A percentile compares a stretch with the other conserved stretches of the same genome.
Evolutionary conservation across 1,140 invertebrate genomes (phyloP).

Genomic region (Chironomus striatipennis): DNA sequence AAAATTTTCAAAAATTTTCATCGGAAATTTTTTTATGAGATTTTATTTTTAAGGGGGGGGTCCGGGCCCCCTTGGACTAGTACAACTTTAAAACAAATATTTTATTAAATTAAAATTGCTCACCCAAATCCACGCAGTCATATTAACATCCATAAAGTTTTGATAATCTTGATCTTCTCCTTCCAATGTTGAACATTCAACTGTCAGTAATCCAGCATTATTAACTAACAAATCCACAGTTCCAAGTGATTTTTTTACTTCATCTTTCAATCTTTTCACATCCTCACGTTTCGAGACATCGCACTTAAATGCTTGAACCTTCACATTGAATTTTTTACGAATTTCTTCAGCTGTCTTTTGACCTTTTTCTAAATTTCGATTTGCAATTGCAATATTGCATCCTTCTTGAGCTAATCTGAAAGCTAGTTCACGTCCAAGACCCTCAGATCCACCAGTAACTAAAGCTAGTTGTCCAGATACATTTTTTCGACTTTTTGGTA

Average conservation of each 20-base stretch:
- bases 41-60: no score
- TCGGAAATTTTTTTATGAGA: no score
- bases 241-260: conserved; percentile 38
- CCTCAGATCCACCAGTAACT: conserved; percentile 38
- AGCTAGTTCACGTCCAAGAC: conserved; percentile 38
- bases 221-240: conserved; percentile 38
- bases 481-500: not conserved
- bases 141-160: conserved; percentile 35
- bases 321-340: conserved; percentile 32
- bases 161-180: conserved; percentile 37
- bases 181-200: conserved; percentile 35
- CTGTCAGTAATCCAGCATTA: conserved; percentile 38
- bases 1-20: no score
- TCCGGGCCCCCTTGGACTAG: no score
- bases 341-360: conserved; percentile 35
- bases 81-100: no score
- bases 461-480: not conserved
- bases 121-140: conserved; percentile 38
- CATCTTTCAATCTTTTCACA: conserved; percentile 21
- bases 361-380: conserved; percentile 38
- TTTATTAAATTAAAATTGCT: no score
- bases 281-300: not conserved
- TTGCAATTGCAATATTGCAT: conserved; percentile 37
- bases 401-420: conserved; percentile 35
- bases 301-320: conserved; percentile 32